Evolutionary conservation across 2,113 vertebrate genomes (phyloP).

Genomic region (Melanocharis versteri): DNA sequence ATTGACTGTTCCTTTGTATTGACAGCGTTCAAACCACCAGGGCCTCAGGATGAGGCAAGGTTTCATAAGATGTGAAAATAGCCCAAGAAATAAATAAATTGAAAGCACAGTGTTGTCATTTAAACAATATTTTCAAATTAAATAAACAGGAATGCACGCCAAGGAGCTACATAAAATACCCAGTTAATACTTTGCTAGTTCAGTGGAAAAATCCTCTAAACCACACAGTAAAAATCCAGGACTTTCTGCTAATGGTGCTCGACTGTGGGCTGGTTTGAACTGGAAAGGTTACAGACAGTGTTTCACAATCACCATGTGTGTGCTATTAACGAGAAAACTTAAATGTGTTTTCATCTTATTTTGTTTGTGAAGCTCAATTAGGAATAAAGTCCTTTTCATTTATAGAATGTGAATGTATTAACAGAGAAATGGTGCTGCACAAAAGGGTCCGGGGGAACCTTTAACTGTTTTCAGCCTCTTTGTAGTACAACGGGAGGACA

Average conservation of each 20-base stretch:
- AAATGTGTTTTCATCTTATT: conserved; percentile 41
- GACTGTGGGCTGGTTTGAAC: conserved; percentile 23
- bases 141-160: background rate
- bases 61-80: conserved; percentile 46
- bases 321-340: conserved; percentile 14
- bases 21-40: background rate
- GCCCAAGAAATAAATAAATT: background rate
- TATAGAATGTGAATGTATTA: background rate
- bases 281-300: conserved; percentile 20
- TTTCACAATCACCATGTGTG: conserved; percentile 54
- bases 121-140: conserved; percentile 34
- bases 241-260: conserved; percentile 1
- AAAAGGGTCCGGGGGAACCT: background rate
- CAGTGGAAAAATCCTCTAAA: conserved; percentile 51
- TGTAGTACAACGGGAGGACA: conserved; percentile 15
- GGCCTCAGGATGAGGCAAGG: background rate
- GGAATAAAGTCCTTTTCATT: conserved; percentile 11
- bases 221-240: conserved; percentile 19
- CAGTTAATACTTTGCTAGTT: background rate
- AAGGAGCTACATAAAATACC: conserved; percentile 9
- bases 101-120: conserved; percentile 8
- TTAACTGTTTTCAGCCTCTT: conserved; percentile 1
- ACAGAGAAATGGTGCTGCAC: background rate
- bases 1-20: background rate
- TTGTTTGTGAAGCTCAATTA: conserved; percentile 46